Evolutionary conservation across 2,113 vertebrate genomes (phyloP).

Genomic region (Coptodon rendalli): DNA sequence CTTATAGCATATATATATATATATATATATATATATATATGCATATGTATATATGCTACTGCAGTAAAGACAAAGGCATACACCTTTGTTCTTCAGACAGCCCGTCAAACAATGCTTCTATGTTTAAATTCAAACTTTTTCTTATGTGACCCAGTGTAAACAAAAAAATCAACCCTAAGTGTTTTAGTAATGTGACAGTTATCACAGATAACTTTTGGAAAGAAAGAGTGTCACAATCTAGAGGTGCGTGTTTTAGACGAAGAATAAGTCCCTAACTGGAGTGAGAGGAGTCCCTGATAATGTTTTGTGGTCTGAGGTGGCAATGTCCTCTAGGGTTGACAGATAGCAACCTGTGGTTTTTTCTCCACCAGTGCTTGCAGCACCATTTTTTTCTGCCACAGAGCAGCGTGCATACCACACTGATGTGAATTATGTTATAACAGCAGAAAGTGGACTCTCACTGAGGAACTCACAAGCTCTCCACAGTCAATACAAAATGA

Average conservation of each 20-base stretch:
- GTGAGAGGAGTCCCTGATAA: background rate
- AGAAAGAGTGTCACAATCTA: background rate
- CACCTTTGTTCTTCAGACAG: background rate
- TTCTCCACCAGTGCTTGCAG: background rate
- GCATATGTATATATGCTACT: background rate
- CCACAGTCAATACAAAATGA: background rate
- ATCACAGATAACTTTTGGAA: background rate
- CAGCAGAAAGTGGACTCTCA: background rate
- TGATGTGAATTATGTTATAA: background rate
- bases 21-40: too few relatives aligned
- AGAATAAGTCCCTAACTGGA: background rate
- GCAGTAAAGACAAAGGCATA: background rate
- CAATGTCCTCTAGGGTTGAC: background rate
- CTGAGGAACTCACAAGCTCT: background rate
- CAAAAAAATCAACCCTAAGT: background rate
- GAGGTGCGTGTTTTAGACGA: background rate
- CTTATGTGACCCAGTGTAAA: background rate
- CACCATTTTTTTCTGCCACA: background rate
- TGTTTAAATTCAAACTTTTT: background rate
- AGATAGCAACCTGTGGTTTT: background rate
- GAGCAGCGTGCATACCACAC: background rate
- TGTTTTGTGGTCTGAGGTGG: background rate
- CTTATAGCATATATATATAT: background rate
- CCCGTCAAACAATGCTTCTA: background rate
- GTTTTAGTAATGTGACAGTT: too few relatives aligned